Evolutionary conservation across 2,888 invertebrate genomes (phyloP).

Genomic region (Idaea straminata): DNA sequence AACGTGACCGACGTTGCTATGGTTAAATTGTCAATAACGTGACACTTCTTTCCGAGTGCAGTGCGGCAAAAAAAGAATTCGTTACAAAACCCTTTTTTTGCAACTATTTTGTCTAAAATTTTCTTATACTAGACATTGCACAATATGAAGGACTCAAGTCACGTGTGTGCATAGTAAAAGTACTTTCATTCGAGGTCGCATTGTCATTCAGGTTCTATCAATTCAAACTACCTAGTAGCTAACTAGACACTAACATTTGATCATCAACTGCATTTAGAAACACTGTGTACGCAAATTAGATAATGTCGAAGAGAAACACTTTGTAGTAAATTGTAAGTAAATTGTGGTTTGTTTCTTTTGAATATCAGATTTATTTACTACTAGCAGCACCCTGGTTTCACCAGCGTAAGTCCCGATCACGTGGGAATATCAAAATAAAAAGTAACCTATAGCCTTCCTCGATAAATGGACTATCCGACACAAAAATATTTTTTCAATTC

Average conservation of each 20-base stretch:
- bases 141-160: conserved; percentile 53
- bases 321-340: neutral
- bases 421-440: no score
- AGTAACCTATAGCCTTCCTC: no score
- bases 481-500: no score
- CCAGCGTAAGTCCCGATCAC: no score
- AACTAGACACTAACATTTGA: conserved; percentile 40
- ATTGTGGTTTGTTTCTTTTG: neutral
- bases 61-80: no score
- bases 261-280: conserved; percentile 47
- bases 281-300: conserved; percentile 4
- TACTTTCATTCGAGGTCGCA: conserved; percentile 77
- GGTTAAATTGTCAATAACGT: no score
- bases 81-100: no score
- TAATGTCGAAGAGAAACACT: neutral
- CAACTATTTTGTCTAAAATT: neutral
- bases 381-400: no score
- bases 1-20: no score
- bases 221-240: conserved; percentile 31
- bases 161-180: conserved; percentile 75
- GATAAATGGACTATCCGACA: no score
- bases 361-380: neutral
- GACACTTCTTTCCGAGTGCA: no score
- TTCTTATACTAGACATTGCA: conserved; percentile 40
- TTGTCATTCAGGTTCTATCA: conserved; percentile 65